Base-by-base conservation (phyloP, 2,113 vertebrate species). In the Sigmodon hispidus region DNA sequence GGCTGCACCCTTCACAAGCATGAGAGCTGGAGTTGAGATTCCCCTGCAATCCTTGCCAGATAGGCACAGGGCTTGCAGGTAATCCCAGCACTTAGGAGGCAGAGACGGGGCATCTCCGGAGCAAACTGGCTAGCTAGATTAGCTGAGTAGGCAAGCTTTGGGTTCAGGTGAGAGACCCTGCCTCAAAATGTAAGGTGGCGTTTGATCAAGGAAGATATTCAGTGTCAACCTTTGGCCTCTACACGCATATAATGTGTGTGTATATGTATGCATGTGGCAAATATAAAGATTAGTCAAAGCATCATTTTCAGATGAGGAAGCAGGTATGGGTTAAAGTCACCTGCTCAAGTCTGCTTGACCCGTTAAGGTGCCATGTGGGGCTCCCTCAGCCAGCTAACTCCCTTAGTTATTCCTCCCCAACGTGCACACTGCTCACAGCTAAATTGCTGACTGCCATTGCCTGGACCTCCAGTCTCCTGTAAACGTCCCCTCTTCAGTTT, bases 301-400 rank as follows among this genome's bases (percentile, higher is more conserved):
- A 59, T 81, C 24, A 31, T 87, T 96, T 95, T 73, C 93, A 94
- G 50, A 21, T 80, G 48, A 79, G n/a, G 63, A 95, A 86, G 88
- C 61, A 50, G 57, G 36, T 89, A 45, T 89, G 29, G 6, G 3
- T 45, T 79, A 89, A 73, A 63, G 52, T 31, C 31, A 57, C 22
- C 61, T 73, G 61, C 4, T 63, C 24, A 36, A 29, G 50, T 8
- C 13, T 73, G 48, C 24, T 48, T 57, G 72, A 80, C 36, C 22
- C 7, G 61, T 43, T 92, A 45, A 52, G 65, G 70, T 55, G 24
- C 29, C 22, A 36, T 2, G 4, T 61, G 52, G 0, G 1, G 13
- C 26, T 19, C 50, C n/a, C 34, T 80, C 5, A 7, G 65, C n/a
- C 52, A 84, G 11, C 65, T 52, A 7, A 36, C 21, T 87, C 22